phyloP scores from a whole-genome alignment of 2,797 vertebrate genomes.

The Gallirallus australis region DNA sequence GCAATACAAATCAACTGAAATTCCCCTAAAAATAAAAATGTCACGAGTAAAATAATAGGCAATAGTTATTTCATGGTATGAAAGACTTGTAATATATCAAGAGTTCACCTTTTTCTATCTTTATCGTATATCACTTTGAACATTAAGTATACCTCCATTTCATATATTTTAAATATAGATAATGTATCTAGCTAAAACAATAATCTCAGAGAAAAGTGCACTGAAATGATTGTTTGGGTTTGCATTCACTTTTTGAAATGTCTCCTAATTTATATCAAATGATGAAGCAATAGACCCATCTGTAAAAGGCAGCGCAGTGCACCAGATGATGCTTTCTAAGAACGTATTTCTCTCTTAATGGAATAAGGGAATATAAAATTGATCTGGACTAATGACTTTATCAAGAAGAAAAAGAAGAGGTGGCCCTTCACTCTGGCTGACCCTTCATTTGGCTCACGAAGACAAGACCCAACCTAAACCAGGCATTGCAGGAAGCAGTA shows the following conservation, averaged over 20 bases:
- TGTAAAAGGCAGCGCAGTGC: neutral
- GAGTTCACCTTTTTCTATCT: conserved; percentile 79
- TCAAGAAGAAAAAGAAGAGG: neutral
- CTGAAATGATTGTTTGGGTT: conserved; percentile 34
- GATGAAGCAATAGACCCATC: conserved; percentile 10
- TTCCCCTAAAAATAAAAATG: conserved; percentile 85
- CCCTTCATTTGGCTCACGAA: neutral
- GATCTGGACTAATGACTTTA: neutral
- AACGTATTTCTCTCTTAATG: neutral
- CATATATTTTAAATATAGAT: conserved; percentile 76
- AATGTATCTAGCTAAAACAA: conserved; percentile 46
- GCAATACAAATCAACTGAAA: conserved; percentile 83
- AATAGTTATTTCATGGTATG: conserved; percentile 83
- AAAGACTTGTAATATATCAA: conserved; percentile 82
- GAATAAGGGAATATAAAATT: neutral
- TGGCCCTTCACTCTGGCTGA: neutral
- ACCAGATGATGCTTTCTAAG: neutral
- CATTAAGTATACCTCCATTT: conserved; percentile 72
- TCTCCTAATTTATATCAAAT: conserved; percentile 27
- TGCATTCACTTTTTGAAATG: conserved; percentile 30
- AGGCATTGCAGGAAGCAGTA: neutral
- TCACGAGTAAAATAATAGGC: conserved; percentile 84
- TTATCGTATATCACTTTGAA: conserved; percentile 76
- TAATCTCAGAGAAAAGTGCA: conserved; percentile 26
- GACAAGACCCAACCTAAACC: neutral